phyloP scores from a whole-genome alignment of 2,113 vertebrate species.

The Psilopsiagon aymara region DNA sequence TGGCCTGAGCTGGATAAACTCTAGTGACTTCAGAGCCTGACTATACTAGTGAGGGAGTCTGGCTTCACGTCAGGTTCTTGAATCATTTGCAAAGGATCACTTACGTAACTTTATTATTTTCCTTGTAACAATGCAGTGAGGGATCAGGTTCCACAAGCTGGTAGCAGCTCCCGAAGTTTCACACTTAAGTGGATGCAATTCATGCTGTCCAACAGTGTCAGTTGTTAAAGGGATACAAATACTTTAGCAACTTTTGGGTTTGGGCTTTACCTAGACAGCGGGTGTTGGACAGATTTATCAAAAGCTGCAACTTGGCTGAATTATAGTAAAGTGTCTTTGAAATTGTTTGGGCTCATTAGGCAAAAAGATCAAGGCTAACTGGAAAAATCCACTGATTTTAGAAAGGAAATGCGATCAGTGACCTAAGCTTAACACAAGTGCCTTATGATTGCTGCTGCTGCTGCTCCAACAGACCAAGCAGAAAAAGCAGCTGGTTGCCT shows the following conservation, averaged over 20 bases:
- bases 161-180: background rate
- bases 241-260: background rate
- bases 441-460: background rate
- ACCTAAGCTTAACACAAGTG: background rate
- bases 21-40: slow-evolving; percentile 1
- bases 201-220: background rate
- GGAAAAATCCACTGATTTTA: background rate
- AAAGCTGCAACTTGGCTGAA: background rate
- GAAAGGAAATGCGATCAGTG: background rate
- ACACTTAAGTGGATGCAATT: background rate
- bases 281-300: background rate
- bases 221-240: background rate
- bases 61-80: background rate
- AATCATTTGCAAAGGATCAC: background rate
- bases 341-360: background rate
- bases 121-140: background rate
- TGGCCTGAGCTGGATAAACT: slow-evolving; percentile 23
- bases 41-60: background rate
- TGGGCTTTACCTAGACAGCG: background rate
- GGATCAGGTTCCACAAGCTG: background rate
- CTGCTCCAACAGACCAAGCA: background rate
- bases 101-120: slow-evolving; percentile 34
- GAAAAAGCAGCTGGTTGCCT: background rate
- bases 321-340: background rate
- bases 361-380: background rate